Base-by-base conservation (phyloP, 2,888 invertebrate species). In the Mactromeris polynyma region DNA sequence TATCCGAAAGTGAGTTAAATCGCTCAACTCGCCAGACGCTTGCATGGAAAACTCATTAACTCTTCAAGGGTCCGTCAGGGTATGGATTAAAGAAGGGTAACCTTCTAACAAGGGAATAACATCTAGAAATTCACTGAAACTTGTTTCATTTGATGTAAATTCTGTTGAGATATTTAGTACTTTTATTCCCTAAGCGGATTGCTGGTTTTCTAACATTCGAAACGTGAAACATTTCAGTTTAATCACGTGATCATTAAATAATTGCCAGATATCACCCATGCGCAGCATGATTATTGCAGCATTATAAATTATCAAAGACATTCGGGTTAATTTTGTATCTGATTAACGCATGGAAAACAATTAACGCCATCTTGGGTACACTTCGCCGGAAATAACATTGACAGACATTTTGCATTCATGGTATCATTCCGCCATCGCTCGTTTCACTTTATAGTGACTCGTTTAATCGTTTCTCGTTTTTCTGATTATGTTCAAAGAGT, bases 281-380 rank as follows among this genome's bases (percentile, higher is more conserved):
- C 87, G n/a, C 79, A 80, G 87, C 73, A 54, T 64, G 83, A 31
- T 36, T 17, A 54, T 40, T 38, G 36, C 21, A 9, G 73, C 54
- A n/a, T 26, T 78, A 51, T 31, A 11, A 36, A 33, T n/a, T 81
- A 73, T 88, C 87, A 88, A 88, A 88, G 84, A 69, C n/a, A 42
- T 26, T 11, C 11, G 31, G 46, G 51, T 81, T 84, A 81, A 84
- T 88, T 69, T 73, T 33, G 38, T 40, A 81, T 81, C 46, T 69
- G 83, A 84, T 73, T 84, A 84, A 73, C 36, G 46, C 64, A 79
- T n/a, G 83, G 80, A 83, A 84, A 73, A 81, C 87, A 88, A 84
- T 88, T 88, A 86, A 58, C 78, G 54, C 87, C 80, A 88, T 83
- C 85, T 77, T 77, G 88, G 85, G 85, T 77, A 79, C 82, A 81